Conservation (phyloP, 2,113 vertebrate genomes). For the Petromus typicus region DNA sequence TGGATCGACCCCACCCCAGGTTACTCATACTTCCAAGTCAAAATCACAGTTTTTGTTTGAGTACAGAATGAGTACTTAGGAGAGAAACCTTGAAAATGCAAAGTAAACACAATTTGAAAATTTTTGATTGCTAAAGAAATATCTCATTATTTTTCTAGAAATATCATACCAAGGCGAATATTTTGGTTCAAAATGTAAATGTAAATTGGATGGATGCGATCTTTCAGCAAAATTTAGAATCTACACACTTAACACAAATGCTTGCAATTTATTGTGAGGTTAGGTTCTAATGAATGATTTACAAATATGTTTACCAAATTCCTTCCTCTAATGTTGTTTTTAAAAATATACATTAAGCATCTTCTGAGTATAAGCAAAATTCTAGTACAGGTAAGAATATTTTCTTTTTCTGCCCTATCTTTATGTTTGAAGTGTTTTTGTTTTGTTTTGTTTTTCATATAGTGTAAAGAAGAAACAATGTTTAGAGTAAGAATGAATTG, state of each 20-base stretch:
- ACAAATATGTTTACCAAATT: constrained; percentile 19
- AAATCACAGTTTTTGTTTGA: constrained; percentile 16
- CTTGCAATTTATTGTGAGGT: background rate
- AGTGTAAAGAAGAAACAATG: background rate
- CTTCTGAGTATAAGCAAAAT: background rate
- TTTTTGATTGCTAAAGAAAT: constrained; percentile 33
- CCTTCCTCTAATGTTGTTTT: background rate
- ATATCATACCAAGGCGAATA: background rate
- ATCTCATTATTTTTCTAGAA: constrained; percentile 46
- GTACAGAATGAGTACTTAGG: background rate
- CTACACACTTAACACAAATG: background rate
- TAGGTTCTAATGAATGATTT: background rate
- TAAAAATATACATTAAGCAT: background rate
- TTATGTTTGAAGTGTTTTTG: background rate
- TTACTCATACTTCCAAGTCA: background rate
- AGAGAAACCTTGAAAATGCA: constrained; percentile 25
- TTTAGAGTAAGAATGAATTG: background rate
- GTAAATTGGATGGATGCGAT: background rate
- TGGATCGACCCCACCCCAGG: background rate
- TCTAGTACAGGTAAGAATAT: background rate
- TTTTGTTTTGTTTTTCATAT: too few species aligned
- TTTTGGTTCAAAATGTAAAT: constrained; percentile 48
- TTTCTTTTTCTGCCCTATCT: background rate
- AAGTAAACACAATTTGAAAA: constrained; percentile 11
- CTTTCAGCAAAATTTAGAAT: background rate